Percentiles rank a stretch among this genome's conserved stretches.
These are phyloP conservation scores for Chaetops frenatus DNA, from an alignment of 2,113 vertebrate species.

Conservation along the genomic window DNA sequence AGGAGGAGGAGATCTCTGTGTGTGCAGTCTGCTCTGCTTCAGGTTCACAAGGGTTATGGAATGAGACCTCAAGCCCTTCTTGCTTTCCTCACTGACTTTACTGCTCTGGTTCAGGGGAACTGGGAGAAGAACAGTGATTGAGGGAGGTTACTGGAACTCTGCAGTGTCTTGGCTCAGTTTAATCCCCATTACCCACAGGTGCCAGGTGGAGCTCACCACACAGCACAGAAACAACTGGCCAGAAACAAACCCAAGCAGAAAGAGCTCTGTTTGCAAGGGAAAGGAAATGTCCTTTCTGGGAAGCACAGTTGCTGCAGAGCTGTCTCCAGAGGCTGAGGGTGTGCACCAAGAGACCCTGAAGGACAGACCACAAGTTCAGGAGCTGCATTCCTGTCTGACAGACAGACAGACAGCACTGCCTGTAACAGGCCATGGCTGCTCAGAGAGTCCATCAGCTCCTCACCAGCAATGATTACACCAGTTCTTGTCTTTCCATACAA, in stretches of 20 bases:
- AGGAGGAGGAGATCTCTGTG: neutral
- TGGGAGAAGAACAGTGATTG: neutral
- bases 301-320: neutral
- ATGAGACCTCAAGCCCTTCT: neutral
- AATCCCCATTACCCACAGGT: neutral
- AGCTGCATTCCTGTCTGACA: neutral
- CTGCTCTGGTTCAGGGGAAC: neutral
- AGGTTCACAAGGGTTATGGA: neutral
- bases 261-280: neutral
- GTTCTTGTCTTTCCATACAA: neutral
- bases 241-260: neutral
- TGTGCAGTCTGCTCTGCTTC: neutral
- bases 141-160: conserved; percentile 10
- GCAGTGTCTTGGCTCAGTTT: neutral
- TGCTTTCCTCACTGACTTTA: neutral
- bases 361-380: neutral
- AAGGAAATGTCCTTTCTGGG: neutral
- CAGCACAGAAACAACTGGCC: neutral
- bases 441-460: neutral
- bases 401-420: neutral
- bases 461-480: neutral
- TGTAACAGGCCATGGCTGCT: neutral
- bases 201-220: neutral
- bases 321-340: neutral
- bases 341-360: neutral